Conservation (phyloP, 2,113 vertebrate species). For the Oreamnos americanus region DNA sequence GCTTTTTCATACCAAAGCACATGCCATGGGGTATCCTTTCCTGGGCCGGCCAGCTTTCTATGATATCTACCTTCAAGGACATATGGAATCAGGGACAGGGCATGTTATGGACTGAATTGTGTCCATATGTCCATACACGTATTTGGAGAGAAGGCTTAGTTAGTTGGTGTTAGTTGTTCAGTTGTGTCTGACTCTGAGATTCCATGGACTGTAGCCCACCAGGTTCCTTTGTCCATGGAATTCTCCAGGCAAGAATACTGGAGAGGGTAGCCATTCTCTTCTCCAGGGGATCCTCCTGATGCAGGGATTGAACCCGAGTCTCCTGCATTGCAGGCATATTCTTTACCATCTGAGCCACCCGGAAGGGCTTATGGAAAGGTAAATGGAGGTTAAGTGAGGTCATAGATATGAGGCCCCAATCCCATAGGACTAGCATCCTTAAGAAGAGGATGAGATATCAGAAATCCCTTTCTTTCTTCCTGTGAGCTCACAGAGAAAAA, state of each 20-base stretch:
- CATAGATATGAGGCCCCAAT: neutral
- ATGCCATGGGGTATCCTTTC: neutral
- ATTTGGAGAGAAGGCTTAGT: neutral
- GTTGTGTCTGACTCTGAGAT: neutral
- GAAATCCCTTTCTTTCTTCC: neutral
- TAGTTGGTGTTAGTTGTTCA: neutral
- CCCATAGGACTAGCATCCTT: neutral
- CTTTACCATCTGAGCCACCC: neutral
- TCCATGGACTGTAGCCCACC: neutral
- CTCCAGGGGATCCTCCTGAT: neutral
- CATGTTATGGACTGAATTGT: neutral
- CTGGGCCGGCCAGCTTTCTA: neutral
- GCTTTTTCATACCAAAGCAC: neutral
- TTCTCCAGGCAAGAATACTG: neutral
- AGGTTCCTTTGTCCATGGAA: neutral
- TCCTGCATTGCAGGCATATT: neutral
- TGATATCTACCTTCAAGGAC: neutral
- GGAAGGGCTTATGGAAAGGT: neutral
- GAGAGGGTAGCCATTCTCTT: neutral
- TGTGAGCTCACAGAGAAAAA: neutral
- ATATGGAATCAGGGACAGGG: neutral
- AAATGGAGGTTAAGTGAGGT: neutral
- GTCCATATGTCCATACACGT: neutral
- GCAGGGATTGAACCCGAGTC: accelerated
- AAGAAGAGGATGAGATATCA: neutral